These are phyloP conservation scores for Nysson spinosus DNA, from an alignment of 2,888 invertebrate species.

Conservation along the genomic window DNA sequence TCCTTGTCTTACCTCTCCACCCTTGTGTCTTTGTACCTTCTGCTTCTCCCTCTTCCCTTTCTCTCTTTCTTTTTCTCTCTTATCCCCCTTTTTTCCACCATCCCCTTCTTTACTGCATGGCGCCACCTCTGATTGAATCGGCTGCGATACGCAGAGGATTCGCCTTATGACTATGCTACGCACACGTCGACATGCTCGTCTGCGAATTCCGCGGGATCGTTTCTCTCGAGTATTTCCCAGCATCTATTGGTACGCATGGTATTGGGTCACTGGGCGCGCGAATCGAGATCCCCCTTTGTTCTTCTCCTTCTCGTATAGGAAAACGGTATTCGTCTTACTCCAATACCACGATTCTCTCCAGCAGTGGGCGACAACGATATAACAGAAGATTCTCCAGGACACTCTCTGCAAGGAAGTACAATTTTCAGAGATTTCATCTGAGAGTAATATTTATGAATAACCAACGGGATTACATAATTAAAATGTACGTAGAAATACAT, in stretches of 20 bases:
- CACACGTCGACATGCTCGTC: slow-evolving; percentile 37
- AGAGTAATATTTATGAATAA: too few relatives aligned
- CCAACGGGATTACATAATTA: too few relatives aligned
- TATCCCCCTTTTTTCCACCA: slow-evolving; percentile 13
- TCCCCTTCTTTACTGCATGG: slow-evolving; percentile 51
- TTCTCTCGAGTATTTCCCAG: slow-evolving; percentile 57
- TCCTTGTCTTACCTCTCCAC: not conserved
- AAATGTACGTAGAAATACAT: too few relatives aligned
- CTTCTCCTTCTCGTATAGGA: slow-evolving; percentile 23
- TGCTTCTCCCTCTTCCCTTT: not conserved
- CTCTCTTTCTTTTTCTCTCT: slow-evolving; percentile 3
- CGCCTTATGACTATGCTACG: slow-evolving; percentile 33
- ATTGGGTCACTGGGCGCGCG: slow-evolving; percentile 57
- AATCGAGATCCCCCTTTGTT: slow-evolving; percentile 49
- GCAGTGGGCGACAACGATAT: slow-evolving; percentile 31
- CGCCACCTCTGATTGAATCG: slow-evolving; percentile 73
- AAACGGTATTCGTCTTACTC: slow-evolving; percentile 17
- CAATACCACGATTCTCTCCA: slow-evolving; percentile 15
- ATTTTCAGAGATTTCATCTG: not conserved
- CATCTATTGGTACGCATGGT: slow-evolving; percentile 50
- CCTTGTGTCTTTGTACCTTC: not conserved
- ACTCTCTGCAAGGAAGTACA: not conserved
- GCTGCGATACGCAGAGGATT: slow-evolving; percentile 58
- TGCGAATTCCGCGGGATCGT: slow-evolving; percentile 58
- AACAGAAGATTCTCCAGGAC: not conserved